Evolutionary conservation across 1,140 invertebrate genomes (phyloP).

Genomic region (Condylostylus longicornis): DNA sequence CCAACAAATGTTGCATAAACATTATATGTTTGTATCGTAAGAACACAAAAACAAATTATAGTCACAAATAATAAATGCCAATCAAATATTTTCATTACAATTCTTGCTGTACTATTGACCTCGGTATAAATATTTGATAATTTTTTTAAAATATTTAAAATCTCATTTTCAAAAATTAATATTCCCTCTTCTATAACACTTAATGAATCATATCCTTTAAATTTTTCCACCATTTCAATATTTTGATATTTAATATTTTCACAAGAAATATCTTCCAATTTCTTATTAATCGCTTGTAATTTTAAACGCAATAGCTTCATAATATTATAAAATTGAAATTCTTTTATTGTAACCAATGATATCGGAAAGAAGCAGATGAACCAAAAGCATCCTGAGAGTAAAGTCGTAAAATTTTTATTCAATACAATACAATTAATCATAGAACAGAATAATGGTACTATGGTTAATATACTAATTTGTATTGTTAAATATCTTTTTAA

Average conservation of each 20-base stretch:
- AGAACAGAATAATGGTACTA: slow-evolving; percentile 7
- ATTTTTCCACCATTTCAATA: too few species aligned
- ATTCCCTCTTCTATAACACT: background rate
- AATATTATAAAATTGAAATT: slow-evolving; percentile 12
- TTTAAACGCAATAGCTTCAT: slow-evolving; percentile 8
- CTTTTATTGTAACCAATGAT: slow-evolving; percentile 8
- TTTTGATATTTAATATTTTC: too few species aligned
- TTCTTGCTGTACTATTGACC: slow-evolving; percentile 5
- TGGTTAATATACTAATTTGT: slow-evolving; percentile 3
- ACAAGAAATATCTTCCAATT: slow-evolving; percentile 3
- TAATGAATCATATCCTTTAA: too few species aligned
- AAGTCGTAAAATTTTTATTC: background rate
- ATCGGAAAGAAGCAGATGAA: slow-evolving; percentile 12
- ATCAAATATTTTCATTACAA: slow-evolving; percentile 6
- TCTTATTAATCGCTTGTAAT: slow-evolving; percentile 7
- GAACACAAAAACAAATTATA: slow-evolving; percentile 6
- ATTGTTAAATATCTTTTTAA: slow-evolving; percentile 2
- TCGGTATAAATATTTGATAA: slow-evolving; percentile 8
- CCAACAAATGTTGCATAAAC: slow-evolving; percentile 3
- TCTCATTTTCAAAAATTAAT: background rate
- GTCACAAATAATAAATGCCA: slow-evolving; percentile 9
- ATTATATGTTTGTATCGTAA: slow-evolving; percentile 11
- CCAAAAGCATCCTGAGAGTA: slow-evolving; percentile 9
- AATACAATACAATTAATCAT: slow-evolving; percentile 13
- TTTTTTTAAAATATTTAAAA: background rate